phyloP scores from a whole-genome alignment of 2,797 vertebrate species.

The Delichon dasypus region DNA sequence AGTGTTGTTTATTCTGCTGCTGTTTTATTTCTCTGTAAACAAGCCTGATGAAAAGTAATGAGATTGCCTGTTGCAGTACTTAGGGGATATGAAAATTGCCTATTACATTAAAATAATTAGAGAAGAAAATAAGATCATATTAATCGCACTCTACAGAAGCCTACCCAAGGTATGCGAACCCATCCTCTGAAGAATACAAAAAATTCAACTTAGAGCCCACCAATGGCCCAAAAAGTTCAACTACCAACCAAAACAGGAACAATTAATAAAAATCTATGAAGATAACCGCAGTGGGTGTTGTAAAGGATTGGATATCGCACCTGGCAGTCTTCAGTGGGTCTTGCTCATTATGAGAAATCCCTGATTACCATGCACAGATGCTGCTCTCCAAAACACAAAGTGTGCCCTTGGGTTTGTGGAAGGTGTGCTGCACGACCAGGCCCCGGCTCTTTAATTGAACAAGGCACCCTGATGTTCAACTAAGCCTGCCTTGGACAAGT shows the following conservation, averaged over 20 bases:
- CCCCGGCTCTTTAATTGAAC: neutral
- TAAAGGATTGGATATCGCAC: neutral
- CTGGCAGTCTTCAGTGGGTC: neutral
- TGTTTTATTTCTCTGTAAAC: constrained; percentile 27
- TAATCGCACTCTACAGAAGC: neutral
- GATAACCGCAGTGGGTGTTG: neutral
- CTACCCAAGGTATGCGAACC: neutral
- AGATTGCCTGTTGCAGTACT: constrained; percentile 6
- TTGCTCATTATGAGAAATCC: neutral
- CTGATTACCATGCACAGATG: neutral
- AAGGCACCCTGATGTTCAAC: neutral
- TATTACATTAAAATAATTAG: constrained; percentile 34
- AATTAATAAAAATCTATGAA: neutral
- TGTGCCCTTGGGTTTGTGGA: neutral
- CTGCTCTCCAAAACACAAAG: neutral
- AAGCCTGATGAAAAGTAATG: constrained; percentile 33
- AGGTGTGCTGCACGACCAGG: neutral
- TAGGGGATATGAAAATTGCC: constrained; percentile 12
- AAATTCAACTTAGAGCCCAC: neutral
- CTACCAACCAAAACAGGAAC: neutral
- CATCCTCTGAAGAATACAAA: neutral
- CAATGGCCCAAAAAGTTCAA: neutral
- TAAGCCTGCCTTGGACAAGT: neutral
- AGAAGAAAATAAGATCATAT: neutral
- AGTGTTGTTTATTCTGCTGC: neutral